Conservation (phyloP, 2,797 vertebrate genomes). For the Alca torda region DNA sequence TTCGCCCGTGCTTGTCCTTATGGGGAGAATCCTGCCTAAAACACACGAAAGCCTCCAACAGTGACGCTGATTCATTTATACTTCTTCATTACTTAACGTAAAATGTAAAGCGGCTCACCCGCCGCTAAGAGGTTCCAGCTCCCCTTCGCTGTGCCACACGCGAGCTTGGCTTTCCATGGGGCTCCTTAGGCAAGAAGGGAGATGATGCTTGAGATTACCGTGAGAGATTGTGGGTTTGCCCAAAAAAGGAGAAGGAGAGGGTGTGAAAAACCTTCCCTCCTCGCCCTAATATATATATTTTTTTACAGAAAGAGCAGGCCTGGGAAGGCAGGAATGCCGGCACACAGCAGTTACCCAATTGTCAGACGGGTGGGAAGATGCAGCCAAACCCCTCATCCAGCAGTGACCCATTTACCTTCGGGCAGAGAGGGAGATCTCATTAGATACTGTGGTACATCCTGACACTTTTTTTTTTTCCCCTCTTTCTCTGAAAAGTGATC, state of each 20-base stretch:
- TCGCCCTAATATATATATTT: neutral
- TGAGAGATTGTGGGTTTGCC: neutral
- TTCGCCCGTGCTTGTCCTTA: neutral
- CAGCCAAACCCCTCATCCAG: neutral
- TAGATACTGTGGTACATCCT: neutral
- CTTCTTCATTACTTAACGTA: neutral
- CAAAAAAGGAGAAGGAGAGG: neutral
- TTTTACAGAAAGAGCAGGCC: neutral
- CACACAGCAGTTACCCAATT: neutral
- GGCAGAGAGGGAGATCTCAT: neutral
- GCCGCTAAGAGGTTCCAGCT: neutral
- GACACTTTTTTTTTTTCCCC: neutral
- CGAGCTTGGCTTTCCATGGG: neutral
- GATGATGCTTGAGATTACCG: neutral
- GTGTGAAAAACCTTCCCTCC: neutral
- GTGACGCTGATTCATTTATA: neutral
- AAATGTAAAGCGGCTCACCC: neutral
- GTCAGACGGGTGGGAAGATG: fast-evolving
- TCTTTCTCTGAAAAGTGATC: neutral
- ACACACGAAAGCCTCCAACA: neutral
- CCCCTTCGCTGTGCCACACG: neutral
- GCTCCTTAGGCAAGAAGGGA: neutral
- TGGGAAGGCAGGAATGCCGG: neutral
- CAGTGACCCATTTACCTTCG: slow-evolving; percentile 13
- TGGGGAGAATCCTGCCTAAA: neutral